Evolutionary conservation across 2,888 invertebrate species (phyloP), one percentile per base, ranked within the genome.

Genomic region (Neria commutata): DNA sequence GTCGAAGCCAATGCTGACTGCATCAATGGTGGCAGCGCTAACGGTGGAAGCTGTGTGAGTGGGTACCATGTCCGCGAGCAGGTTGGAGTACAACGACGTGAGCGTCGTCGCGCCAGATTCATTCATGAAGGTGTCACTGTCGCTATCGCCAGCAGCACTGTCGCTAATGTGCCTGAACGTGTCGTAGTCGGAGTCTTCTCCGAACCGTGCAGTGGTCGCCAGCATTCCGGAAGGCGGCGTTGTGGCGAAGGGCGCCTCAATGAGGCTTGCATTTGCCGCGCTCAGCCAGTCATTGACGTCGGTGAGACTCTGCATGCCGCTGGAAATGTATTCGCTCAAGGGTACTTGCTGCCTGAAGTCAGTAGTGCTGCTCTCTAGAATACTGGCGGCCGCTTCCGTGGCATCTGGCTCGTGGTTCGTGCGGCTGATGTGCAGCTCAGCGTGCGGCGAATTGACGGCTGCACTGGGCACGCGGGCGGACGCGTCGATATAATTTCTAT

Each of bases 231-330:
- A 29, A 29, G 54, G 11, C 11, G 14, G 19, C 26, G 29, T n/a
- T 10, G 48, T 25, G 5, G 26, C 48, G 14, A 23, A 8, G n/a
- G n/a, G n/a, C n/a, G n/a, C n/a, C n/a, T 25, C 59, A 54, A 47
- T 56, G 23, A 34, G 54, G 45, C 25, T 63, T 25, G 24, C 54
- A 48, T 37, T 48, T 3, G 54, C 19, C 23, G 37, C 16, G 46
- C 37, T 61, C 55, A 61, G 53, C 56, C 66, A 60, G 48, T 66
- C 48, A 49, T 64, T 73, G 62, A 69, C 65, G 62, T 67, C 72
- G 68, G 69, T 67, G 64, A 74, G 65, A 58, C 69, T 75, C 61
- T 72, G 72, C 59, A 74, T 33, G 46, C 37, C 37, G 17, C 19
- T 24, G 10, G 48, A 25, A 16, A 50, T 40, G 40, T 46, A 26